Percentiles rank a stretch among this genome's conserved stretches.
phyloP scores from a whole-genome alignment of 1,140 invertebrate species.

The Dinoponera quadriceps region DNA sequence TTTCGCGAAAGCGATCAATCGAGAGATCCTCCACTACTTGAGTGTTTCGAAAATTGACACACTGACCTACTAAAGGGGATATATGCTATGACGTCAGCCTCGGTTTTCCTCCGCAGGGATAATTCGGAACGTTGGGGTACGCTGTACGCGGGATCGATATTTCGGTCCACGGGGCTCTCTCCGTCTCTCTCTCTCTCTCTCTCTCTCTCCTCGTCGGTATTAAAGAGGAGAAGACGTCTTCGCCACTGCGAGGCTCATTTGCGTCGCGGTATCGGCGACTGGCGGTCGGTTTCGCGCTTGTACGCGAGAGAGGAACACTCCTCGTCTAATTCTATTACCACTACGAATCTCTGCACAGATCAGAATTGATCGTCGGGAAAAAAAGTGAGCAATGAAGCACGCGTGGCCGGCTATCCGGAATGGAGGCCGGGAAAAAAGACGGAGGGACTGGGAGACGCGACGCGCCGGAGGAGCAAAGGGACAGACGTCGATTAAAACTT shows the following conservation, averaged over 20 bases:
- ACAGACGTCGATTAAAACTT: conserved; percentile 82
- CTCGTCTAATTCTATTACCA: conserved; percentile 44
- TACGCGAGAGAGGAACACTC: conserved; percentile 2
- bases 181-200: too few relatives aligned
- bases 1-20: neutral
- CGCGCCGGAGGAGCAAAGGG: neutral
- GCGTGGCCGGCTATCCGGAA: conserved; percentile 48
- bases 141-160: conserved; percentile 77
- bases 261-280: neutral
- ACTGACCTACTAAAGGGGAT: conserved; percentile 83
- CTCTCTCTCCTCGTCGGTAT: conserved; percentile 71
- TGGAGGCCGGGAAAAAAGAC: conserved; percentile 1
- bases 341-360: conserved; percentile 7
- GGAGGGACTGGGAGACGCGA: conserved; percentile 54
- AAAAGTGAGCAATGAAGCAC: conserved; percentile 9
- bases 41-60: conserved; percentile 72
- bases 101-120: conserved; percentile 78
- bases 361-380: conserved; percentile 41
- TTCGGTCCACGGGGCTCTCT: conserved; percentile 72
- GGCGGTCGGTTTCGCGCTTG: neutral
- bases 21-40: neutral
- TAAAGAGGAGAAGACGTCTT: conserved; percentile 78
- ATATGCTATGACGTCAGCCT: conserved; percentile 79
- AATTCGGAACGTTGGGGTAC: conserved; percentile 78
- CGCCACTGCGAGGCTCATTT: neutral